phyloP scores from a whole-genome alignment of 1,140 invertebrate species.

The Mesaphorura yosii region DNA sequence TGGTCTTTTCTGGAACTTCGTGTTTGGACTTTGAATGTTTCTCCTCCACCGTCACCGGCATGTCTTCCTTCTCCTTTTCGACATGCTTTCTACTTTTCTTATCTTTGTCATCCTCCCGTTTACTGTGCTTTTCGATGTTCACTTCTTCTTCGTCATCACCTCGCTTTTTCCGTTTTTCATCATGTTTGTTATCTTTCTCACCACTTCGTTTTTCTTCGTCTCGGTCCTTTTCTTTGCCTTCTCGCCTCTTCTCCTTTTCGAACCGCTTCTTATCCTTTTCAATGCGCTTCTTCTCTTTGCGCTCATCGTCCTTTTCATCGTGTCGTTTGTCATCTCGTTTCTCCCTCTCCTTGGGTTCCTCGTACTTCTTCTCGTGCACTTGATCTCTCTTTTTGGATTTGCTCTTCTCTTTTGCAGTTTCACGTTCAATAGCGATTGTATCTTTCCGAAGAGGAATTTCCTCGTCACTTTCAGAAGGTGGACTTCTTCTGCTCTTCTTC shows the following conservation, averaged over 20 bases:
- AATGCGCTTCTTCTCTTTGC: slow-evolving; percentile 11
- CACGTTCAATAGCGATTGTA: not conserved
- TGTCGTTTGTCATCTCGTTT: slow-evolving; percentile 6
- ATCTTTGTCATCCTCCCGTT: not conserved
- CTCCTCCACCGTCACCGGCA: not conserved
- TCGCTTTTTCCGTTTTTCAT: no score
- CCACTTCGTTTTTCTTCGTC: slow-evolving; percentile 10
- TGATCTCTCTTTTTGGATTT: not conserved
- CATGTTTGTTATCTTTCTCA: not conserved
- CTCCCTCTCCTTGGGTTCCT: not conserved
- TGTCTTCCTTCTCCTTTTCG: slow-evolving; percentile 17
- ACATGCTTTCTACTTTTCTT: slow-evolving; percentile 8
- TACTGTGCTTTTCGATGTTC: not conserved
- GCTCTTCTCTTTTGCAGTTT: slow-evolving; percentile 8
- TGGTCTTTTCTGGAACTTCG: not conserved
- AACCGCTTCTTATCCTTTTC: slow-evolving; percentile 8
- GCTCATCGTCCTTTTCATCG: slow-evolving; percentile 3
- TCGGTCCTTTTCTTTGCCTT: slow-evolving; percentile 2
- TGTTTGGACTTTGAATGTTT: not conserved
- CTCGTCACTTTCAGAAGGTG: not conserved
- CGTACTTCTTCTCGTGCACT: not conserved
- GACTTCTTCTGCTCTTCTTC: no score
- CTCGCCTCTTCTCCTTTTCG: not conserved
- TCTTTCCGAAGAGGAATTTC: slow-evolving; percentile 1
- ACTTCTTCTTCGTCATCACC: not conserved